Percentiles rank a stretch among this genome's conserved stretches.
These are phyloP conservation scores for Aphidius colemani DNA, from an alignment of 2,888 invertebrate species.

Conservation along the genomic window DNA sequence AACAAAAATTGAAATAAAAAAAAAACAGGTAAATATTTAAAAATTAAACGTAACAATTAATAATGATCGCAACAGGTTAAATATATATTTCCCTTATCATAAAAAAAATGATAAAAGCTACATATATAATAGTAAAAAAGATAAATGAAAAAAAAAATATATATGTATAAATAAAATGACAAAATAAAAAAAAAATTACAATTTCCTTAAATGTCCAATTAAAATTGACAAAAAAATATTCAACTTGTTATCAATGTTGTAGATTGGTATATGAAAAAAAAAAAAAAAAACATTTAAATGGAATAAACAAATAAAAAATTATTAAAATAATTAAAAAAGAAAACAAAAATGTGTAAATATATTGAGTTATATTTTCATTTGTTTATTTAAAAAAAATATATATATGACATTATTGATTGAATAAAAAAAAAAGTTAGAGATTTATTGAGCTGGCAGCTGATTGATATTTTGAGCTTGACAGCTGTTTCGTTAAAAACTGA, in stretches of 20 bases:
- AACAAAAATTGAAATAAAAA: too few species aligned
- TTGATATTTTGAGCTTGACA: conserved; percentile 58
- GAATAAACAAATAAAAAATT: conserved; percentile 22
- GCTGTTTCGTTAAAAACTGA: conserved; percentile 55
- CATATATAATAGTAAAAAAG: neutral
- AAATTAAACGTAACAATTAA: too few species aligned
- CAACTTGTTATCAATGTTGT: too few species aligned
- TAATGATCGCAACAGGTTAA: too few species aligned
- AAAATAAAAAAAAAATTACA: conserved; percentile 5
- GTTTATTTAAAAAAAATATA: conserved; percentile 1
- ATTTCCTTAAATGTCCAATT: conserved; percentile 2
- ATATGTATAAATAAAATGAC: conserved; percentile 2
- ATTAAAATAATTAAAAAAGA: too few species aligned
- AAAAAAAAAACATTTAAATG: conserved; percentile 13
- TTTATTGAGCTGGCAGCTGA: neutral
- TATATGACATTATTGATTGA: neutral
- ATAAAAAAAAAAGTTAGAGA: conserved; percentile 22
- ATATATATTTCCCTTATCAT: too few species aligned
- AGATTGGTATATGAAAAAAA: conserved; percentile 10
- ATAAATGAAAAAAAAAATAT: neutral
- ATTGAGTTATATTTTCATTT: conserved; percentile 29
- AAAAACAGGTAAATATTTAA: neutral
- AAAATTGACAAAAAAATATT: too few species aligned
- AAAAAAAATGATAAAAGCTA: neutral
- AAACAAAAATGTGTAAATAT: conserved; percentile 23